phyloP scores from a whole-genome alignment of 2,113 vertebrate genomes.

The Casuarius casuarius region DNA sequence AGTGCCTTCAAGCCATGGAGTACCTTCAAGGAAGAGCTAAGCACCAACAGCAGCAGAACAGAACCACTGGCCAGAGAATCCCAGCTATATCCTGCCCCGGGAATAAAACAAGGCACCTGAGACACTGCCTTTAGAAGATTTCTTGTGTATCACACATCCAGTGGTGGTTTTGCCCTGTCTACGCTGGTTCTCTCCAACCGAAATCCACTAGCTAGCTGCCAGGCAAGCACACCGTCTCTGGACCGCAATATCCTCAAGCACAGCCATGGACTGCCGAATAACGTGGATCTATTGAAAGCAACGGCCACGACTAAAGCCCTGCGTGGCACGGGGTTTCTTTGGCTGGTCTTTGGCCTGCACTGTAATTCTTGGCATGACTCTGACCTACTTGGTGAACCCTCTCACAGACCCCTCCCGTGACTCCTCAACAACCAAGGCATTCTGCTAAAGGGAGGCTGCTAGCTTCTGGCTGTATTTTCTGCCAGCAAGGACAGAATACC shows the following conservation, averaged over 20 bases:
- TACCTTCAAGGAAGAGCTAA: neutral
- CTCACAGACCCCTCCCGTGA: neutral
- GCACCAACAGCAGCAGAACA: neutral
- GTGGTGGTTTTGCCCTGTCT: neutral
- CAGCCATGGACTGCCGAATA: rapidly evolving
- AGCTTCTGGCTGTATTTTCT: rapidly evolving
- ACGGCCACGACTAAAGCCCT: neutral
- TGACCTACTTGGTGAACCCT: neutral
- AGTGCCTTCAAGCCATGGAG: neutral
- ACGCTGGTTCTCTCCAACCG: neutral
- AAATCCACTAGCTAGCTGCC: neutral
- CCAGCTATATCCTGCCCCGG: neutral
- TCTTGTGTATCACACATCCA: neutral
- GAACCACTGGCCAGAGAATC: neutral
- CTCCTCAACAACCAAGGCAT: rapidly evolving
- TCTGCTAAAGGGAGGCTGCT: neutral
- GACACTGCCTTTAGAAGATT: neutral
- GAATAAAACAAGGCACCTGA: neutral
- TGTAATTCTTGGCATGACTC: neutral
- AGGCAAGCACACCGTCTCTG: neutral
- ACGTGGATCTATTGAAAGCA: neutral
- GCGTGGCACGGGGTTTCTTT: neutral
- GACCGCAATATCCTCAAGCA: neutral
- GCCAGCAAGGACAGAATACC: neutral
- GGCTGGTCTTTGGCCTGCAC: neutral